Conservation (phyloP, 2,888 invertebrate genomes). For the Melipona beecheii region DNA sequence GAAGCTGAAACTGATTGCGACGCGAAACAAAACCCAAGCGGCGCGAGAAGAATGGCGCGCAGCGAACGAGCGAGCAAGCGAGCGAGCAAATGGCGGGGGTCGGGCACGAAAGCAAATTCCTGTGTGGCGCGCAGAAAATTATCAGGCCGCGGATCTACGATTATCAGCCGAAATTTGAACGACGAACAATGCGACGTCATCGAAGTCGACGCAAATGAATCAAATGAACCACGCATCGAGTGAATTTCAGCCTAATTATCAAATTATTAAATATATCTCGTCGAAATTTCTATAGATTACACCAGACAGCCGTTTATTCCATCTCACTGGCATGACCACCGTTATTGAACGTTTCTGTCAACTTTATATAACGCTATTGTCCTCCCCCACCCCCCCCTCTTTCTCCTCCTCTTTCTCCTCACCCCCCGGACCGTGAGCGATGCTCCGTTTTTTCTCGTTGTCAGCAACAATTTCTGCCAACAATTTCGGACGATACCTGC, state of each 20-base stretch:
- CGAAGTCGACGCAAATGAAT: conserved; percentile 8
- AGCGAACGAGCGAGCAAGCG: not conserved
- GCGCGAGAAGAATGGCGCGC: not conserved
- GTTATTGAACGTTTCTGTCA: not conserved
- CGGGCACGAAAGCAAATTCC: not conserved
- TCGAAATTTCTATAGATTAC: not conserved
- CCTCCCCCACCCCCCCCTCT: too few relatives aligned
- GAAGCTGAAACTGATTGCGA: conserved; percentile 53
- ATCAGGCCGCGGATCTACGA: conserved; percentile 39
- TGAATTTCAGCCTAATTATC: conserved; percentile 20
- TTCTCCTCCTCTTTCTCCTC: too few relatives aligned
- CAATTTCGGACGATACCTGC: not conserved
- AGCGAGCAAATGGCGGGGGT: too few relatives aligned
- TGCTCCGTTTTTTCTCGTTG: not conserved
- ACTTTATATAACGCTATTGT: not conserved
- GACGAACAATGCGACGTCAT: conserved; percentile 30
- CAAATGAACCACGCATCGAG: not conserved
- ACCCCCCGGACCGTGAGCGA: not conserved
- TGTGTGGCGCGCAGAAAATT: conserved; percentile 14
- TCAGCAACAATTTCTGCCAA: not conserved
- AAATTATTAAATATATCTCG: not conserved
- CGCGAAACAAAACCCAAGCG: conserved; percentile 46
- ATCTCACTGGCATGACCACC: not conserved
- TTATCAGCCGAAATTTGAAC: conserved; percentile 30
- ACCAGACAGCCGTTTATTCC: not conserved